Percentiles rank a stretch among this genome's conserved stretches.
Evolutionary conservation across 2,797 vertebrate species (phyloP).

Genomic region (Scarus forsteni): DNA sequence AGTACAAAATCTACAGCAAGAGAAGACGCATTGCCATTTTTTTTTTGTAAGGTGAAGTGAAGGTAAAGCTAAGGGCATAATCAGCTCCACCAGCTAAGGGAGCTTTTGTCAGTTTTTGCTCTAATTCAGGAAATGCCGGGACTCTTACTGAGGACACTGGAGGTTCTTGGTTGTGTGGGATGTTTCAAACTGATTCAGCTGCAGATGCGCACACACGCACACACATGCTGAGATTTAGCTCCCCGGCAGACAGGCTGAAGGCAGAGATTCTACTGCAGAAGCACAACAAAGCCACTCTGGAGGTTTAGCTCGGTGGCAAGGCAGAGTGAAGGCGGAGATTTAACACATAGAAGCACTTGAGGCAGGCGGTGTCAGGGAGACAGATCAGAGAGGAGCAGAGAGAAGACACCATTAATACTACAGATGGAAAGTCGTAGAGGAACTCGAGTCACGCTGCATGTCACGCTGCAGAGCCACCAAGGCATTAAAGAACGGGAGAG

Average conservation of each 20-base stretch:
- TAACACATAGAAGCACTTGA: slow-evolving; percentile 64
- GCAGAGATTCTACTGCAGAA: slow-evolving; percentile 62
- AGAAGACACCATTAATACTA: slow-evolving; percentile 62
- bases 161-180: slow-evolving; percentile 29
- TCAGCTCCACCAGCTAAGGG: slow-evolving; percentile 5
- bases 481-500: slow-evolving; percentile 15
- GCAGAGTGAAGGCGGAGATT: slow-evolving; percentile 63
- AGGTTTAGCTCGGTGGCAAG: slow-evolving; percentile 58
- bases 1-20: neutral
- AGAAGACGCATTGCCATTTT: neutral
- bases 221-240: slow-evolving; percentile 46
- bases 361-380: slow-evolving; percentile 65
- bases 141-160: slow-evolving; percentile 17
- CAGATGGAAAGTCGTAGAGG: slow-evolving; percentile 56
- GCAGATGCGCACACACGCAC: slow-evolving; percentile 27
- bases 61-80: slow-evolving; percentile 5
- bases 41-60: neutral
- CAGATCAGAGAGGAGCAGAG: slow-evolving; percentile 59
- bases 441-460: slow-evolving; percentile 34
- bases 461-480: slow-evolving; percentile 39
- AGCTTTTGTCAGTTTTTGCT: slow-evolving; percentile 21
- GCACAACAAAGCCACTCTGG: slow-evolving; percentile 67
- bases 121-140: slow-evolving; percentile 32
- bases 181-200: slow-evolving; percentile 35
- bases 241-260: slow-evolving; percentile 59